Conservation (phyloP, 2,113 vertebrate genomes). For the Urocynchramus pylzowi region DNA sequence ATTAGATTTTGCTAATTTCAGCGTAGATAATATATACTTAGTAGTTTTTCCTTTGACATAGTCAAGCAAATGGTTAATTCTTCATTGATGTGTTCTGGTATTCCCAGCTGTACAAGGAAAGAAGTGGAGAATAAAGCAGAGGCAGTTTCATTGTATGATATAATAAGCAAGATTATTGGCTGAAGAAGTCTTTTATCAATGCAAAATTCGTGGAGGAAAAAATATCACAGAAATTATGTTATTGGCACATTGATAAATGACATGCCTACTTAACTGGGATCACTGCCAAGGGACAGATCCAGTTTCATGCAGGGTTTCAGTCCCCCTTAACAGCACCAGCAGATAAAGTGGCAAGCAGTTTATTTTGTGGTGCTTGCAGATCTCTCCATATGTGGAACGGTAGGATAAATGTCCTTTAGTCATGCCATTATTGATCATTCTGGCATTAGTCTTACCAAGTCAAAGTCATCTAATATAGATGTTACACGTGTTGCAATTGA, state of each 20-base stretch:
- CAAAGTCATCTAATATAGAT: neutral
- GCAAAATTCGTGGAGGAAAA: slow-evolving; percentile 33
- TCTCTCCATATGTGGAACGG: neutral
- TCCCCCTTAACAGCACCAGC: slow-evolving; percentile 6
- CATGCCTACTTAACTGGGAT: slow-evolving; percentile 28
- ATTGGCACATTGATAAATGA: slow-evolving; percentile 55
- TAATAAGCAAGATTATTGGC: slow-evolving; percentile 3
- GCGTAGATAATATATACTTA: neutral
- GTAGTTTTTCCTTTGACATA: neutral
- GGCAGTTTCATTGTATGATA: neutral
- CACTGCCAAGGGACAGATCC: slow-evolving; percentile 41
- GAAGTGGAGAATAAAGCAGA: neutral
- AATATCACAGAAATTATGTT: neutral
- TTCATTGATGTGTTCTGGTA: neutral
- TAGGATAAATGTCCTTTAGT: slow-evolving; percentile 4
- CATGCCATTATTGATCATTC: slow-evolving; percentile 18
- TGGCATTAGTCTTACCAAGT: neutral
- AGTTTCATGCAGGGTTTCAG: slow-evolving; percentile 27
- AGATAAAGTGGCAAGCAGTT: slow-evolving; percentile 23
- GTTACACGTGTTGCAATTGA: neutral
- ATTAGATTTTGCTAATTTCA: neutral
- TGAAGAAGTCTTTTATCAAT: slow-evolving; percentile 10
- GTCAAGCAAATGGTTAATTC: neutral
- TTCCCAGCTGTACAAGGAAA: neutral
- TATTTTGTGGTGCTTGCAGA: slow-evolving; percentile 13